Base-by-base conservation (phyloP, 53 echinoderm and acorn worm genomes). In the Luidia sarsii region DNA sequence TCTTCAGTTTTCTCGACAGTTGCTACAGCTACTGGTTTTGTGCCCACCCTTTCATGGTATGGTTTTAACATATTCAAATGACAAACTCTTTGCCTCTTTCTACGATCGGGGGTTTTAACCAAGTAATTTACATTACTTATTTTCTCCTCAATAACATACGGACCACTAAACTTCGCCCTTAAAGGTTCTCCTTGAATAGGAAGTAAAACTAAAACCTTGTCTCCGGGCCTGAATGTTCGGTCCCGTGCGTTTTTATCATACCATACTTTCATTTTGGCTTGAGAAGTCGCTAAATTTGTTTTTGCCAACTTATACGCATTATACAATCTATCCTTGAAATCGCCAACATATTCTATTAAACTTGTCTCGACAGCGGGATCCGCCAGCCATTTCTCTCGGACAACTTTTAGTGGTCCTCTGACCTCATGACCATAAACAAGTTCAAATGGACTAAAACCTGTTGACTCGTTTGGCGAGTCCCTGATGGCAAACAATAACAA, bases 1-100 rank as follows among this genome's bases (percentile, higher is more conserved):
- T n/a, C n/a, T n/a, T n/a, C n/a, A n/a, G n/a, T n/a, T n/a, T n/a
- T n/a, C n/a, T n/a, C n/a, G n/a, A n/a, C n/a, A n/a, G n/a, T n/a
- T n/a, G n/a, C n/a, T n/a, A n/a, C n/a, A n/a, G n/a, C n/a, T n/a
- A n/a, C n/a, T n/a, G n/a, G n/a, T n/a, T n/a, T n/a, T n/a, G n/a
- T n/a, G n/a, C n/a, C n/a, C n/a, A n/a, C n/a, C n/a, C n/a, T 34
- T 1, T 64, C 82, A 59, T 48, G n/a, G 30, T 82, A 82, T 48
- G 21, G 28, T 30, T 87, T 87, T 5, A 87, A 64, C 91, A 91
- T 91, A 27, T 91, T 91, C 2, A 91, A 30, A 18, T 90, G 92
- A 66, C 92, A 85, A 0, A 89, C 54, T 48, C 41, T 41, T 11
- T 20, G 8, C 23, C 57, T 21, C 27, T 22, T 57, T 20, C 27